Percentiles rank a stretch among this genome's conserved stretches.
phyloP scores from a whole-genome alignment of 2,797 vertebrate species.

The Rhodeus uyekii region DNA sequence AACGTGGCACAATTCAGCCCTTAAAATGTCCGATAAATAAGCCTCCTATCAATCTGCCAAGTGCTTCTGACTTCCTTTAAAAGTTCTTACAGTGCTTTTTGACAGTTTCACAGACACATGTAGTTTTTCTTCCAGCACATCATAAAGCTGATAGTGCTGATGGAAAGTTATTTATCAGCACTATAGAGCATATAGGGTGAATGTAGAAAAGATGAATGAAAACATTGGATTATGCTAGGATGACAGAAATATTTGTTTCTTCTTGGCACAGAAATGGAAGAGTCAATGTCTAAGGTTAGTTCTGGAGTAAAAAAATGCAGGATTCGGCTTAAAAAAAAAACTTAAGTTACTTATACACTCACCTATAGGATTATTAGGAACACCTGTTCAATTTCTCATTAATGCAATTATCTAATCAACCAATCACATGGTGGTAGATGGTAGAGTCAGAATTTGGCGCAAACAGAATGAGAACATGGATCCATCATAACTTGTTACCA shows the following conservation, averaged over 20 bases:
- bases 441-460: no score
- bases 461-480: no score
- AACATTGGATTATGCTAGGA: conserved; percentile 19
- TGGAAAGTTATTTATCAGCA: conserved; percentile 17
- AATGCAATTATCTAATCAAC: no score
- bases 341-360: neutral
- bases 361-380: no score
- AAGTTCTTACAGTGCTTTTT: conserved; percentile 26
- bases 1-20: conserved; percentile 27
- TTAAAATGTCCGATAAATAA: conserved; percentile 35
- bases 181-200: neutral
- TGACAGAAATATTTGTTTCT: conserved; percentile 19
- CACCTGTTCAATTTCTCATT: no score
- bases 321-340: neutral
- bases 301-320: neutral
- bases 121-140: conserved; percentile 25
- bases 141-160: conserved; percentile 25
- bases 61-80: neutral
- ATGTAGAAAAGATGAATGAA: conserved; percentile 10
- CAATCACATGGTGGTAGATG: no score
- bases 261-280: neutral
- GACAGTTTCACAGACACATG: conserved; percentile 25
- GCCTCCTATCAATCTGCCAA: conserved; percentile 15
- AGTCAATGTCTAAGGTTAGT: conserved; percentile 4
- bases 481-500: no score